Evolutionary conservation across 2,113 vertebrate genomes (phyloP), one percentile per base, ranked within the genome.

Genomic region (Rhodinocichla rosea): DNA sequence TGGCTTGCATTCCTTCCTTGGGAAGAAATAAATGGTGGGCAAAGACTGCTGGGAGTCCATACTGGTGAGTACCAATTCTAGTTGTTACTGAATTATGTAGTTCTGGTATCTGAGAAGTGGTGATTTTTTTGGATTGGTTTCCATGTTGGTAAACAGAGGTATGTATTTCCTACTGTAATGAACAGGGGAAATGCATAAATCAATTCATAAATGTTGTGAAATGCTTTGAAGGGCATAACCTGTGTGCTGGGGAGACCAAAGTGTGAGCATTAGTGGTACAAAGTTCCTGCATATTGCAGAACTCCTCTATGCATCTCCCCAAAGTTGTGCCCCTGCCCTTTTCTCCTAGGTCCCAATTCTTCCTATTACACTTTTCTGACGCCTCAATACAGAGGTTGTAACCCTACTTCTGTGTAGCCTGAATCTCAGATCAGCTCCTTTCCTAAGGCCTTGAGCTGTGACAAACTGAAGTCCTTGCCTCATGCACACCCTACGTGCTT

Each of bases 1-100:
- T 1, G 0, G 1, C 2, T 1, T 14, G 0, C 0, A 0, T 3
- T 9, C 1, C 2, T 55, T 63, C 6, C 1, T 28, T 4, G 28
- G 2, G 26, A 68, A 60, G 30, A 42, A 39, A n/a, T 32, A n/a
- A 15, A 5, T 0, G 1, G 1, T 28, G 13, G 20, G 3, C 1
- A 39, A 3, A 40, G 13, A 21, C 8, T 30, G 5, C 3, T 56
- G 8, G 7, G 7, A 33, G 7, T 21, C 5, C 15, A 5, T 7
- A 7, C 8, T 83, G 47, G 33, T 59, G 22, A 89, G 90, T 94
- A 33, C 4, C n/a, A 67, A 16, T 67, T 45, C 9, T 17, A 4
- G 6, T 33, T 85, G 47, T 3, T 85, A 8, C 6, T 37, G 2
- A 22, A 2, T 49, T 9, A 8, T 62, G 7, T 60, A 32, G 15